Base-by-base conservation (phyloP, 2,888 invertebrate species). In the Andrena fulva region DNA sequence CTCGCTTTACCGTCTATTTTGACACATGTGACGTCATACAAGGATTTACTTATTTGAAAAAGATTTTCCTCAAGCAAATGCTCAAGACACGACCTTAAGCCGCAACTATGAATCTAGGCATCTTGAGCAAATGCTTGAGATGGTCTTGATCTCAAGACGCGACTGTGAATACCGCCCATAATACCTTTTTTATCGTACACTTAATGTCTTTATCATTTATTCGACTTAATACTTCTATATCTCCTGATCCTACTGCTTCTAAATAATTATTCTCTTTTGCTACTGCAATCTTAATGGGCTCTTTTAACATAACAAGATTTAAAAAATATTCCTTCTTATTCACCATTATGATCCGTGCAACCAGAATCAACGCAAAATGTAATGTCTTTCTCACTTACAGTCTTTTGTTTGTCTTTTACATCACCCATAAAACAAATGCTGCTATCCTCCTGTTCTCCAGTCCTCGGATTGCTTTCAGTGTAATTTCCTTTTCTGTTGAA, bases 311-410 rank as follows among this genome's bases (percentile, higher is more conserved):
- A 2, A 70, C 56, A 1, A 71, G 29, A 0, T 80, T 2, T 10
- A 24, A 24, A 16, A 76, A 75, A 35, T 63, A 24, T 24, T 24
- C 6, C 12, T 68, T 72, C 5, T 48, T 12, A n/a, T 71, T 79
- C 6, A 69, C 50, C 1, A 79, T 31, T n/a, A 42, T 78, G 72
- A 8, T 73, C 68, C 2, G 73, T 79, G 6, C 69, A 74, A 5
- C 74, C 79, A 6, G 74, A 79, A 35, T 79, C 74, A 7, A 79
- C 8, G 27, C 42, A 63, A 10, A 79, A 74, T 5, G 2, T 24
- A 42, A 71, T 59, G 31, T 56, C 48, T 0, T 59, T 16, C 1
- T 50, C 2, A n/a, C 24, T 20, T 52, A 71, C n/a, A 42, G 42
- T 42, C 42, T 42, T 12, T 42, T 42, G 42, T 10, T 42, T 42